Base-by-base conservation (phyloP, 2,113 vertebrate species). In the Melanocharis versteri region DNA sequence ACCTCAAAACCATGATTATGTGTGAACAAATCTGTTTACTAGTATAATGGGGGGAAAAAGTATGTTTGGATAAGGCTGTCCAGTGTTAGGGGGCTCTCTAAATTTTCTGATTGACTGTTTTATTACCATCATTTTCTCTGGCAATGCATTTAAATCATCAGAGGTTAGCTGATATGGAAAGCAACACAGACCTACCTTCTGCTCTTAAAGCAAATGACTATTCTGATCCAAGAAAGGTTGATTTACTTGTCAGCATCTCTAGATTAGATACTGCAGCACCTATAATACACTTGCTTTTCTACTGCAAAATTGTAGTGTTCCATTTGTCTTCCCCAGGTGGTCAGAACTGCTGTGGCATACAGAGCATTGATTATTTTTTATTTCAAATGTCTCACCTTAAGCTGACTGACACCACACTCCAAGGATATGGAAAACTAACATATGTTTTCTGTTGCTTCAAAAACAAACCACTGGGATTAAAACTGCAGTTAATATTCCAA, bases 281-380 rank as follows among this genome's bases (percentile, higher is more conserved):
- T 89, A 22, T 40, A 85, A 58, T 40, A 50, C 35, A 24, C 13
- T 83, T 75, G 22, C 16, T 90, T 88, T 94, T 88, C 51, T 33
- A 83, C 56, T 86, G 26, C 48, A 91, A 95, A 95, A 87, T 53
- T 79, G 51, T 57, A 70, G 18, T 26, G 10, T 40, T 91, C 66
- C 37, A 60, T 94, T 95, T 94, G 69, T 79, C 88, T 91, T 96
- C 86, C 90, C 39, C 82, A 78, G 35, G 40, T 92, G 50, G 61
- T 64, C 82, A 73, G 56, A 89, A 69, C 69, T 69, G 39, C 53
- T 66, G 35, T 72, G 56, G 35, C 47, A 84, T 54, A 65, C 42
- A n/a, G 42, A 60, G 16, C 16, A 91, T 26, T 9, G 16, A 33
- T 65, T 90, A 42, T 61, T 69, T 89, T 83, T 93, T 72, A 60